These are phyloP conservation scores for Ennomos quercinarius DNA, from an alignment of 2,888 invertebrate genomes.

Conservation along the genomic window DNA sequence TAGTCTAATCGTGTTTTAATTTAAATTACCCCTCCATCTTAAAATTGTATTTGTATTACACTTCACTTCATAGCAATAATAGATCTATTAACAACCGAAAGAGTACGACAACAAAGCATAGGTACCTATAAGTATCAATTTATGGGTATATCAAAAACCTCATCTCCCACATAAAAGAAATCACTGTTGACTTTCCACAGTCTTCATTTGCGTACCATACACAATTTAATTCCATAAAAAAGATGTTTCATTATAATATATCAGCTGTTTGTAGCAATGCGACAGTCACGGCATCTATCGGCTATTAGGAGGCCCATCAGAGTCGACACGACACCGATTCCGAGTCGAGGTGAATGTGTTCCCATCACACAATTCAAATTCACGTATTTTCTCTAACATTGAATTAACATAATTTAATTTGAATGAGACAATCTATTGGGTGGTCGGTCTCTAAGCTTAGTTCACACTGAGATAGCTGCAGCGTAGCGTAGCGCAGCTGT, in stretches of 20 bases:
- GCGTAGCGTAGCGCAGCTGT: too few species aligned
- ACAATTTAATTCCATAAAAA: slow-evolving; percentile 27
- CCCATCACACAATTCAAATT: slow-evolving; percentile 33
- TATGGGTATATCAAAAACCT: too few species aligned
- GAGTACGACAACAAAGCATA: too few species aligned
- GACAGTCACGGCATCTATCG: slow-evolving; percentile 27
- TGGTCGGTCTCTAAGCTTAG: slow-evolving; percentile 21
- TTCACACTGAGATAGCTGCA: too few species aligned
- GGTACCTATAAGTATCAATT: too few species aligned
- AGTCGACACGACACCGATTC: slow-evolving; percentile 21
- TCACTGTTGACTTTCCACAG: slow-evolving; percentile 7
- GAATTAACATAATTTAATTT: slow-evolving; percentile 38
- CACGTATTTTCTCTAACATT: slow-evolving; percentile 26
- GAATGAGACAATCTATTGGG: slow-evolving; percentile 33
- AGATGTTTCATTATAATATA: slow-evolving; percentile 28
- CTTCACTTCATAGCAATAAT: too few species aligned
- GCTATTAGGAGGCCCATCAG: slow-evolving; percentile 21
- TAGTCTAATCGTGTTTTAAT: too few species aligned
- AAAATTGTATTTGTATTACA: too few species aligned
- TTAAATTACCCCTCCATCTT: too few species aligned
- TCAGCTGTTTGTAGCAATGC: slow-evolving; percentile 23
- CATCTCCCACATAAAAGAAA: slow-evolving; percentile 4
- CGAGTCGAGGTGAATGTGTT: slow-evolving; percentile 24
- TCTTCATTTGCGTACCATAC: slow-evolving; percentile 15
- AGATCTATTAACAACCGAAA: too few species aligned